Conservation (phyloP, 1,140 invertebrate species). For the Thalassaphorura encarpata region DNA sequence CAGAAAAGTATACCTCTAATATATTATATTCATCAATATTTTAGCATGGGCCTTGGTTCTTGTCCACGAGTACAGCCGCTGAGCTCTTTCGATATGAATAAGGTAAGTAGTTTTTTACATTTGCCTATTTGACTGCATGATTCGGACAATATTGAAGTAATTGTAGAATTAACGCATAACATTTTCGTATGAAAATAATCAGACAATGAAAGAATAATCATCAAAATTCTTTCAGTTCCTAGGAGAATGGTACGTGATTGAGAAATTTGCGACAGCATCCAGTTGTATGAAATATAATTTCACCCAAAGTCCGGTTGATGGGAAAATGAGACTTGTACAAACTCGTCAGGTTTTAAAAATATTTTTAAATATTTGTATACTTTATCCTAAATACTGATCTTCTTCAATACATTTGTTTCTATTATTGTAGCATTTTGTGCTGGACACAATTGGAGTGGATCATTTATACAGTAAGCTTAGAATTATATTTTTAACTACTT, state of each 20-base stretch:
- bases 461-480: conserved; percentile 11
- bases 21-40: neutral
- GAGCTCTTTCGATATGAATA: conserved; percentile 57
- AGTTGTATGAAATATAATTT: conserved; percentile 70
- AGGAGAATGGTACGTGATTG: conserved; percentile 69
- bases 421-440: conserved; percentile 21
- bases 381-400: neutral
- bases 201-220: too few relatives aligned
- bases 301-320: conserved; percentile 47
- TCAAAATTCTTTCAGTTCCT: conserved; percentile 54
- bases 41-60: conserved; percentile 48
- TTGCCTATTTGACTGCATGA: too few relatives aligned
- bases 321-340: conserved; percentile 57
- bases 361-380: conserved; percentile 41
- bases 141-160: too few relatives aligned
- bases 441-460: conserved; percentile 24
- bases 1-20: too few relatives aligned
- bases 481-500: too few relatives aligned
- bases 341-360: too few relatives aligned
- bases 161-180: too few relatives aligned
- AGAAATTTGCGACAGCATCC: conserved; percentile 70
- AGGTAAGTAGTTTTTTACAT: too few relatives aligned
- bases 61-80: conserved; percentile 61
- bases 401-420: neutral
- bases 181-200: too few relatives aligned